These are phyloP conservation scores for Pollicipes pollicipes DNA, from an alignment of 1,140 invertebrate genomes.

Conservation along the genomic window DNA sequence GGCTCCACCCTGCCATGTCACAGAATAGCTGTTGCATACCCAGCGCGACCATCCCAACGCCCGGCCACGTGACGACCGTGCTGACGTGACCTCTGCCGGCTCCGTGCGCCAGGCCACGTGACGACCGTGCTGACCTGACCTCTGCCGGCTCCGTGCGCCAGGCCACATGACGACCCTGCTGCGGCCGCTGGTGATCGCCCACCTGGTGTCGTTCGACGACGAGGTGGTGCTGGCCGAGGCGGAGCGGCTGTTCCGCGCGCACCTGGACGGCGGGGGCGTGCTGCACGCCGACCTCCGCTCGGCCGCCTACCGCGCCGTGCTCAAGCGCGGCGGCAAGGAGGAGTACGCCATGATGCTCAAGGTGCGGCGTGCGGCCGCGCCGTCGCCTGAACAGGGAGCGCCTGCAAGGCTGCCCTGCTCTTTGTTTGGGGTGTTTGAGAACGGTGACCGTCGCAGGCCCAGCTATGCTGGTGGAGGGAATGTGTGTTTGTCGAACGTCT, in stretches of 20 bases:
- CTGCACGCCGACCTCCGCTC: conserved; percentile 74
- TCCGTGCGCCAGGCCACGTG: too few relatives aligned
- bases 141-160: conserved; percentile 24
- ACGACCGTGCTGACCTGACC: neutral
- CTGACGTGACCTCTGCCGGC: conserved; percentile 34
- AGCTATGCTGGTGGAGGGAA: too few relatives aligned
- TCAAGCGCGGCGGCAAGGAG: conserved; percentile 45
- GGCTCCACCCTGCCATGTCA: too few relatives aligned
- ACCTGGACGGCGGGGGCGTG: conserved; percentile 38
- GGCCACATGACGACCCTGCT: conserved; percentile 65
- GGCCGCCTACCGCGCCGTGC: conserved; percentile 67
- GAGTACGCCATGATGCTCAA: conserved; percentile 60
- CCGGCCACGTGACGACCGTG: conserved; percentile 59
- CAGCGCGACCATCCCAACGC: conserved; percentile 12
- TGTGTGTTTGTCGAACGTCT: too few relatives aligned
- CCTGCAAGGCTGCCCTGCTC: too few relatives aligned
- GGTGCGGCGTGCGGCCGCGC: conserved; percentile 23
- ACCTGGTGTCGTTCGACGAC: conserved; percentile 63
- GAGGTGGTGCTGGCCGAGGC: conserved; percentile 54
- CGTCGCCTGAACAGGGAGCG: too few relatives aligned
- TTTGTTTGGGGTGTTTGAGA: too few relatives aligned
- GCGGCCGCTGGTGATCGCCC: conserved; percentile 57
- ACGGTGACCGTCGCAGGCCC: too few relatives aligned
- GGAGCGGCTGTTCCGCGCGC: conserved; percentile 43
- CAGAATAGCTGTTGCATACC: too few relatives aligned